phyloP scores from a whole-genome alignment of 1,140 invertebrate genomes.

The Subanguina moxae region DNA sequence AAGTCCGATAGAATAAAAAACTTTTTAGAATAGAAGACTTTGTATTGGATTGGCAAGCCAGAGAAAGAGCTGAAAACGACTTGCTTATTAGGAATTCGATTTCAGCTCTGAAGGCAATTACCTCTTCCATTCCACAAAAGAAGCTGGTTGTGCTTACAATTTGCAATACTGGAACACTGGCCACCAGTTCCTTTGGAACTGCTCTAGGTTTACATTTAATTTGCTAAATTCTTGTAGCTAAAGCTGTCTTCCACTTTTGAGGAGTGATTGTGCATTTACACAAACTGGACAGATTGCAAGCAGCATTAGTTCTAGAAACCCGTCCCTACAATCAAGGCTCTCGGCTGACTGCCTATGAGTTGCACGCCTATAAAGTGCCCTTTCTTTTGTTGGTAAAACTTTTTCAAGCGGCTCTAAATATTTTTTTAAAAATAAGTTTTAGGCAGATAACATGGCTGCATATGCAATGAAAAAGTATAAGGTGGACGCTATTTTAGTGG shows the following conservation, averaged over 20 bases:
- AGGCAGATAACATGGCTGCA: slow-evolving; percentile 87
- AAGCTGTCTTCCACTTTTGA: slow-evolving; percentile 40
- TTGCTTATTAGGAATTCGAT: slow-evolving; percentile 75
- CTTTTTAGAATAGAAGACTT: slow-evolving; percentile 18
- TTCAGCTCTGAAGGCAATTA: slow-evolving; percentile 64
- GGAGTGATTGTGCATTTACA: slow-evolving; percentile 80
- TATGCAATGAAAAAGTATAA: slow-evolving; percentile 73
- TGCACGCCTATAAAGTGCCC: slow-evolving; percentile 86
- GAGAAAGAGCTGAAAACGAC: slow-evolving; percentile 80
- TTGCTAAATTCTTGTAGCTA: not conserved
- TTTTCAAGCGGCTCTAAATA: no score
- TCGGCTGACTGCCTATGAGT: slow-evolving; percentile 87
- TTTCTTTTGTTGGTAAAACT: slow-evolving; percentile 73
- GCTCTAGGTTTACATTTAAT: slow-evolving; percentile 69
- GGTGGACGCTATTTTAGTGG: slow-evolving; percentile 65
- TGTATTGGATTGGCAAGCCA: slow-evolving; percentile 69
- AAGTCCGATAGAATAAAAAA: not conserved
- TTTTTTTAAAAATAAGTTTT: no score
- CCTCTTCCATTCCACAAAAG: slow-evolving; percentile 67
- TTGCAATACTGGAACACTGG: slow-evolving; percentile 94
- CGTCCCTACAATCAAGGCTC: slow-evolving; percentile 94
- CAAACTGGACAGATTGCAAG: slow-evolving; percentile 70
- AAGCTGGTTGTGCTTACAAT: slow-evolving; percentile 78
- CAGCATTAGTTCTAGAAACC: slow-evolving; percentile 91
- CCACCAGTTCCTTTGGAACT: slow-evolving; percentile 93